phyloP scores from a whole-genome alignment of 92 coral and sea anemone species.

The Hydrozoanthus gracilis region DNA sequence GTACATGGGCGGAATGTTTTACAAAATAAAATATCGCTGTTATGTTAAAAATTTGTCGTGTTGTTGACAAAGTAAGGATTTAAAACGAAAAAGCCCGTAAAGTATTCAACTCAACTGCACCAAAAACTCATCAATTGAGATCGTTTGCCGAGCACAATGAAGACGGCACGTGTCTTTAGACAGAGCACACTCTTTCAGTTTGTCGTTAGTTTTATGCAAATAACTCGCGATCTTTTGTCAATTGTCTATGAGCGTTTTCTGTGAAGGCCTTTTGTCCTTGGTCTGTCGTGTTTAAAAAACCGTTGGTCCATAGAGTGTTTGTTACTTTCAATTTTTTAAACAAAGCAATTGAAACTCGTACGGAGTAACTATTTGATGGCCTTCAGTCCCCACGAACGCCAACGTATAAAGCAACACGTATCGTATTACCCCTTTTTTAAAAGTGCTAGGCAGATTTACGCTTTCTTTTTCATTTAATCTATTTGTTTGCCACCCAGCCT shows the following conservation, averaged over 20 bases:
- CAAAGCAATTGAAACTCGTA: not conserved
- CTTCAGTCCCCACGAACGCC: not conserved
- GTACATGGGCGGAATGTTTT: slow-evolving; percentile 11
- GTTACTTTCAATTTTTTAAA: not conserved
- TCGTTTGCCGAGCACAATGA: not conserved
- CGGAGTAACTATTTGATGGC: not conserved
- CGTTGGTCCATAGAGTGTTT: not conserved
- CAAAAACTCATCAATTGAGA: not conserved
- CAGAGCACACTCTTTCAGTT: slow-evolving; percentile 30
- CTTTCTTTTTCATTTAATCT: not conserved
- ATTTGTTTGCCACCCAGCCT: not conserved
- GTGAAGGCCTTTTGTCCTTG: slow-evolving; percentile 13
- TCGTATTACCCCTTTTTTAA: not conserved
- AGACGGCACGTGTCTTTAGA: slow-evolving; percentile 44
- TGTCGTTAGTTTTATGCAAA: slow-evolving; percentile 38
- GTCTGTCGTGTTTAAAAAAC: not conserved
- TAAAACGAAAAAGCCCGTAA: not conserved
- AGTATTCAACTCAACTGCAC: not conserved
- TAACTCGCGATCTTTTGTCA: slow-evolving; percentile 25
- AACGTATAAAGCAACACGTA: not conserved
- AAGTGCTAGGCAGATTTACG: not conserved
- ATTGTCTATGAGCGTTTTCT: not conserved
- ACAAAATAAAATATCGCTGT: not conserved
- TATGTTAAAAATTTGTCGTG: not conserved
- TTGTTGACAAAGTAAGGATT: not conserved